phyloP scores from a whole-genome alignment of 1,140 invertebrate species.

The Frieseomelitta varia region DNA sequence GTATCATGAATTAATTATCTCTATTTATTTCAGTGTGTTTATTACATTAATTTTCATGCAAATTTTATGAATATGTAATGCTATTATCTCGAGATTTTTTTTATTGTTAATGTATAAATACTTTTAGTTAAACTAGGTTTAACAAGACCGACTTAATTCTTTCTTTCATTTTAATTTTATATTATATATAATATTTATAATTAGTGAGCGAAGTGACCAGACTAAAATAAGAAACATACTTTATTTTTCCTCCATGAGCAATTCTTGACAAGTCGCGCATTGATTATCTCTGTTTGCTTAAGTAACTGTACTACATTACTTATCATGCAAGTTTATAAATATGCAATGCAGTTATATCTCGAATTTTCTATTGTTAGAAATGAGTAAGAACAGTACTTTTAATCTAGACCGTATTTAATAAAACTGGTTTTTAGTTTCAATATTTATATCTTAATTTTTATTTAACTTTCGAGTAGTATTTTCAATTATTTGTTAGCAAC shows the following conservation, averaged over 20 bases:
- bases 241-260: no score
- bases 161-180: no score
- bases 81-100: no score
- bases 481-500: not conserved
- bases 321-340: not conserved
- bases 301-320: not conserved
- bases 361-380: not conserved
- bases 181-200: no score
- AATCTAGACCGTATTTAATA: no score
- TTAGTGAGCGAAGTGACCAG: no score
- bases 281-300: not conserved
- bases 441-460: no score
- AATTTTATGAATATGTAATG: not conserved
- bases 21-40: not conserved
- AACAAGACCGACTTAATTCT: no score
- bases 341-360: not conserved
- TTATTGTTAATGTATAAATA: not conserved
- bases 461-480: not conserved
- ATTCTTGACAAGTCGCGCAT: not conserved
- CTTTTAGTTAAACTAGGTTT: no score
- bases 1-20: not conserved
- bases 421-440: no score
- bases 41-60: not conserved
- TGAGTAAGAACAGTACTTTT: no score
- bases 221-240: no score